A percentile compares a stretch with the other conserved stretches of the same genome.
Evolutionary conservation across 2,888 invertebrate genomes (phyloP).

Genomic region (Calliphora vomitoria): DNA sequence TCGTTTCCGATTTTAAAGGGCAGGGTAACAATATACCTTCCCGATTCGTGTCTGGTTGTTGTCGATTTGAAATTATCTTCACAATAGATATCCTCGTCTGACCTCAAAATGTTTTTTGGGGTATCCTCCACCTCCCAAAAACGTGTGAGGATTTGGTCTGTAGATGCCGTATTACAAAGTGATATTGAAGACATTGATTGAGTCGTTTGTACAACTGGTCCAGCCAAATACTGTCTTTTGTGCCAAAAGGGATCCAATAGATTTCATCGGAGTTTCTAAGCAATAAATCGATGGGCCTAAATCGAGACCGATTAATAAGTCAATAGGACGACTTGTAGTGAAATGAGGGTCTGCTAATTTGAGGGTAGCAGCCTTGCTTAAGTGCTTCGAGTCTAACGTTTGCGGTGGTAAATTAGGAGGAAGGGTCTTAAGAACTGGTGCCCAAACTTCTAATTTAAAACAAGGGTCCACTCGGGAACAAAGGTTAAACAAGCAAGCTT

Average conservation of each 20-base stretch:
- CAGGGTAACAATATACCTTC: background rate
- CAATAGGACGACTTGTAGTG: background rate
- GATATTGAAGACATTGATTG: background rate
- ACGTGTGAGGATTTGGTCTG: constrained; percentile 2
- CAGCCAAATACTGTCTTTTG: constrained; percentile 40
- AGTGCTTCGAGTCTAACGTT: no score
- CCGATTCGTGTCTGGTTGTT: background rate
- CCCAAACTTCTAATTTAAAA: no score
- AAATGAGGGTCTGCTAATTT: background rate
- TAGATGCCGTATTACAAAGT: background rate
- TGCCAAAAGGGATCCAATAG: constrained; percentile 23
- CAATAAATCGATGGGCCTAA: background rate
- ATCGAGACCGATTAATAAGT: background rate
- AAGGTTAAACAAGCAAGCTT: background rate
- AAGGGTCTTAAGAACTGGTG: no score
- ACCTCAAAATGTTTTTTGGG: constrained; percentile 26
- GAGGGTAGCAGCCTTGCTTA: no score
- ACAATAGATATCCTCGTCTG: background rate
- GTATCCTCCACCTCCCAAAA: background rate
- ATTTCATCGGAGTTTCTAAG: constrained; percentile 1
- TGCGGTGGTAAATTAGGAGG: no score
- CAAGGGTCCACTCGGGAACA: no score
- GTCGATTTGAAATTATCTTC: constrained; percentile 13
- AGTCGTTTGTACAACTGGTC: constrained; percentile 2
- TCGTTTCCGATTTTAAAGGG: background rate